Percentiles rank a stretch among this genome's conserved stretches.
Conservation (phyloP, 2,888 invertebrate genomes). For the Zygogramma bicolorata region DNA sequence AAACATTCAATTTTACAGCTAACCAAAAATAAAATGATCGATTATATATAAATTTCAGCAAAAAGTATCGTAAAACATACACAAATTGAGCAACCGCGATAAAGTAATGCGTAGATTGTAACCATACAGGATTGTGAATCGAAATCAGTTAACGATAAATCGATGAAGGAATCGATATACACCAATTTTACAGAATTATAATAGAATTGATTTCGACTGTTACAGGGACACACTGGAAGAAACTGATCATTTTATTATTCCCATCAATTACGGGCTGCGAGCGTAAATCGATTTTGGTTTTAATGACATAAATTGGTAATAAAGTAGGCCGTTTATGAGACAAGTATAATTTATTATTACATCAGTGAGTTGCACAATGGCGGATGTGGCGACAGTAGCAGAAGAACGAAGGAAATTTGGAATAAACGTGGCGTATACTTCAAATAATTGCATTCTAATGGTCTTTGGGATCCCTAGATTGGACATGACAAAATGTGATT, state of each 20-base stretch:
- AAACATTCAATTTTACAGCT: too few relatives aligned
- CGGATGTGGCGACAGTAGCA: slow-evolving; percentile 27
- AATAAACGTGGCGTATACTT: background rate
- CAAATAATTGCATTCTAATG: background rate
- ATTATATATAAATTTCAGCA: too few relatives aligned
- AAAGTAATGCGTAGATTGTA: background rate
- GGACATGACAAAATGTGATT: background rate
- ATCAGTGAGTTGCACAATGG: slow-evolving; percentile 25
- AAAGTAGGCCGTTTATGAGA: slow-evolving; percentile 28
- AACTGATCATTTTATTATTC: slow-evolving; percentile 5
- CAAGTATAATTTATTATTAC: slow-evolving; percentile 21
- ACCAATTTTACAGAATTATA: background rate
- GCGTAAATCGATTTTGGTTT: slow-evolving; percentile 24
- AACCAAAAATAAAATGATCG: too few relatives aligned
- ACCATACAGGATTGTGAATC: background rate
- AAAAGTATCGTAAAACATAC: too few relatives aligned
- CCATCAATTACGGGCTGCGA: background rate
- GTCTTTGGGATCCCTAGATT: background rate
- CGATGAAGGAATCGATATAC: background rate
- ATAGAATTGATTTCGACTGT: background rate
- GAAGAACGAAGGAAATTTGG: background rate
- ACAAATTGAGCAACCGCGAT: too few relatives aligned
- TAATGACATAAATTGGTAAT: slow-evolving; percentile 25
- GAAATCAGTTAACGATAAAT: background rate
- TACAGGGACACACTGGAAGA: background rate